Base-by-base conservation (phyloP, 2,113 vertebrate species). In the Nibea coibor region DNA sequence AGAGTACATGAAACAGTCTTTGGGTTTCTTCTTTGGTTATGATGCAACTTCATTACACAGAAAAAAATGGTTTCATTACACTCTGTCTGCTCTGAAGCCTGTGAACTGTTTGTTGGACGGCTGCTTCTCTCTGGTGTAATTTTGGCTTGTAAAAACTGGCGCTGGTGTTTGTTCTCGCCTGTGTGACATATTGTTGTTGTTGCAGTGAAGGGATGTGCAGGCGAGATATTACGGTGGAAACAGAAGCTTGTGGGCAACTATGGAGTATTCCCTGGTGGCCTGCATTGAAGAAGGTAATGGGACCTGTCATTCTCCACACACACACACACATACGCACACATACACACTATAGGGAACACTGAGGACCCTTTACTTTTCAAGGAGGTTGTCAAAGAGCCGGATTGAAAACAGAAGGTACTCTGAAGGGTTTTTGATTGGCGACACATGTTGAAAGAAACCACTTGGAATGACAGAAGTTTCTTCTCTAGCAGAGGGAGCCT, bases 371-470 rank as follows among this genome's bases (percentile, higher is more conserved):
- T 68, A 56, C 77, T 79, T 75, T 92, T 87, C 51, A 81, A 88
- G 78, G 50, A 65, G 66, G 57, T 54, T 26, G 65, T 89, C 89
- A 91, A 71, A 81, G 77, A 68, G 76, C n/a, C 39, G 28, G 80
- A 94, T 89, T 90, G 91, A 48, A 93, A 93, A 80, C 91, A 94
- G 92, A 88, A 91, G 83, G 87, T 80, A 76, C 80, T 89, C 56
- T 64, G 66, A 80, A 73, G 66, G 57, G 53, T 15, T 78, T 86
- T 80, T 91, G 88, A 93, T 92, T 81, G 80, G 81, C 4, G 77
- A 89, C 91, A 90, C 86, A 88, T 92, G 88, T 78, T 72, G 86
- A 78, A 75, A 84, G 80, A 57, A 78, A 65, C 72, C n/a, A 16
- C 72, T 28, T 50, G 85, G 79, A 81, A 72, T 66, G 78, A 78